Evolutionary conservation across 2,113 vertebrate species (phyloP).

Genomic region (Guaruba guarouba): DNA sequence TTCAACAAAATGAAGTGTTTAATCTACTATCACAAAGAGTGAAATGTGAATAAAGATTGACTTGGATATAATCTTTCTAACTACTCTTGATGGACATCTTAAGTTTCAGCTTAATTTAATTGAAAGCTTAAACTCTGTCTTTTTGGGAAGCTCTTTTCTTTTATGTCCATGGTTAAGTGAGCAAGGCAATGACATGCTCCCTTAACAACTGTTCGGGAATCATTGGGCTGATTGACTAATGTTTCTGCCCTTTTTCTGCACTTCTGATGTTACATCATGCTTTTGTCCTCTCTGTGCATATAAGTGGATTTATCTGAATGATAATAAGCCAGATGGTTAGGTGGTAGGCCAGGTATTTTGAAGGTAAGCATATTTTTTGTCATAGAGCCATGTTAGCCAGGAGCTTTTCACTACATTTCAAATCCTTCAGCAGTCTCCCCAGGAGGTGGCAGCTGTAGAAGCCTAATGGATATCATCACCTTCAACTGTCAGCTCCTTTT

Average conservation of each 20-base stretch:
- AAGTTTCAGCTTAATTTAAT: constrained; percentile 51
- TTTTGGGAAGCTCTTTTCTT: constrained; percentile 43
- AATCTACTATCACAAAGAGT: constrained; percentile 31
- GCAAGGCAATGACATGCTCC: constrained; percentile 49
- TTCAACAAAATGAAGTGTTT: constrained; percentile 25
- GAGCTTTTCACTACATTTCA: constrained; percentile 55
- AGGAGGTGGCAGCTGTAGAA: constrained; percentile 71
- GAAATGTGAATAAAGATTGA: constrained; percentile 46
- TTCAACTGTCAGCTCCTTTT: constrained; percentile 71
- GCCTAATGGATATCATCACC: constrained; percentile 73
- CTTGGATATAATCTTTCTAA: constrained; percentile 57
- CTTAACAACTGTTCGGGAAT: constrained; percentile 35
- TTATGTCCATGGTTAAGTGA: constrained; percentile 56
- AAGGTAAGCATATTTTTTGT: constrained; percentile 71
- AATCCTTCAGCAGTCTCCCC: constrained; percentile 65
- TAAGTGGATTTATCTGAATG: constrained; percentile 46
- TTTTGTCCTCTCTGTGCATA: background rate
- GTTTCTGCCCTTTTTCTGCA: constrained; percentile 54
- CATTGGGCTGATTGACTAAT: constrained; percentile 15
- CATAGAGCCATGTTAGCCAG: constrained; percentile 54
- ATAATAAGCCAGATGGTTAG: constrained; percentile 59
- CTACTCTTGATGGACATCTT: constrained; percentile 32
- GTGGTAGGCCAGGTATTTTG: constrained; percentile 62
- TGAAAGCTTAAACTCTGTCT: constrained; percentile 47
- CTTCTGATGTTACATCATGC: constrained; percentile 29